Percentiles rank a stretch among this genome's conserved stretches.
Evolutionary conservation across 92 coral and sea anemone genomes (phyloP).

Genomic region (Micromussa lordhowensis): DNA sequence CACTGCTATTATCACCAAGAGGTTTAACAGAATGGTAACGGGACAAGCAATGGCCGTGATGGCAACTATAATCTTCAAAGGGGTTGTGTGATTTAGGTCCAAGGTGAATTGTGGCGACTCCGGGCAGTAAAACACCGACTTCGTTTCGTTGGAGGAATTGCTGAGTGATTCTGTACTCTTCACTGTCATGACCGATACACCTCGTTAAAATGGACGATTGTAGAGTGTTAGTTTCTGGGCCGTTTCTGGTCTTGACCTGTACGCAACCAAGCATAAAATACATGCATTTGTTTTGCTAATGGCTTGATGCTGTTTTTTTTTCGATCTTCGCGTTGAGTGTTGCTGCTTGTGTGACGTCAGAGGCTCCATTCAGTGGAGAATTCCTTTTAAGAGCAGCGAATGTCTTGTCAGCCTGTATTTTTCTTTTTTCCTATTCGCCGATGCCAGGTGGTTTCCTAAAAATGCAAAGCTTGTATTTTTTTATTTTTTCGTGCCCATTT

Average conservation of each 20-base stretch:
- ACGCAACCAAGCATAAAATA: too few relatives aligned
- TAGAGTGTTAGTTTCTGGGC: neutral
- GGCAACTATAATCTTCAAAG: neutral
- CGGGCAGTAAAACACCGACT: constrained; percentile 4
- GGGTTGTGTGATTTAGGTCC: neutral
- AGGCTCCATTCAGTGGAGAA: too few relatives aligned
- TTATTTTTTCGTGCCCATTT: too few relatives aligned
- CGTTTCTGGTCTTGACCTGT: too few relatives aligned
- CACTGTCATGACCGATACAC: neutral
- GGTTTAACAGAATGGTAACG: constrained; percentile 1
- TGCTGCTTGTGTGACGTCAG: neutral
- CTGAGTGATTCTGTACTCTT: neutral
- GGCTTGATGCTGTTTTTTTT: neutral
- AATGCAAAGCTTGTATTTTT: too few relatives aligned
- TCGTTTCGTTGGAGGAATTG: neutral
- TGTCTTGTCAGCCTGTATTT: too few relatives aligned
- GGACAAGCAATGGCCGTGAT: constrained; percentile 14
- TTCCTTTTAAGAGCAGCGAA: too few relatives aligned
- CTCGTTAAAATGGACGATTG: too few relatives aligned
- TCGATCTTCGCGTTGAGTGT: neutral
- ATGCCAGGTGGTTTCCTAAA: too few relatives aligned
- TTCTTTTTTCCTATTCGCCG: too few relatives aligned
- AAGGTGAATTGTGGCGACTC: neutral
- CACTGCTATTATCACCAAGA: constrained; percentile 9
- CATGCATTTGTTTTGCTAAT: too few relatives aligned